Percentiles rank a stretch among this genome's conserved stretches.
phyloP scores from a whole-genome alignment of 2,888 invertebrate species.

The Tipula helvola region DNA sequence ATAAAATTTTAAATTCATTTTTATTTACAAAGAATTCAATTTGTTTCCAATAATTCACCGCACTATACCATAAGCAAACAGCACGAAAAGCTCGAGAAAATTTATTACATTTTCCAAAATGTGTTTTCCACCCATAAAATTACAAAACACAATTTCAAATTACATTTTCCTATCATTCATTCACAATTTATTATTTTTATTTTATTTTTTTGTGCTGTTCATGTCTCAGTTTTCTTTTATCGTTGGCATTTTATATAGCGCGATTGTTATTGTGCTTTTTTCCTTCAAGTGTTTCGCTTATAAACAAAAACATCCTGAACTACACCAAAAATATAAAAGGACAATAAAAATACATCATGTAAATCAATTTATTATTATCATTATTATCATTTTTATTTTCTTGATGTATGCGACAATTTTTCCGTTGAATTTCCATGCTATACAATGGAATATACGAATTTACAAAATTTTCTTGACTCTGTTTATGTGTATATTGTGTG shows the following conservation, averaged over 20 bases:
- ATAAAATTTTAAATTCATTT: neutral
- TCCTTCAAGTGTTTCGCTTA: neutral
- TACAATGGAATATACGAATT: neutral
- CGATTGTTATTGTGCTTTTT: neutral
- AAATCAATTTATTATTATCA: neutral
- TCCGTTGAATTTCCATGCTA: neutral
- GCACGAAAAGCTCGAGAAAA: neutral
- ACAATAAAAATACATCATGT: neutral
- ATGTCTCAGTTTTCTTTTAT: neutral
- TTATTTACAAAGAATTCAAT: neutral
- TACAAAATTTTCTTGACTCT: neutral
- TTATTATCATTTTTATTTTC: neutral
- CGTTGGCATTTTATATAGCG: neutral
- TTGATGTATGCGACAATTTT: neutral
- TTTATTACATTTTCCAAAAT: neutral
- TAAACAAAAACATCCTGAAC: neutral
- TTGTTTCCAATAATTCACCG: neutral
- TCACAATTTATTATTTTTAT: neutral
- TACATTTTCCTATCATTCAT: neutral
- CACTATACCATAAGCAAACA: neutral
- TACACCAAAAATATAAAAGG: neutral
- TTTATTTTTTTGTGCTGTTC: neutral
- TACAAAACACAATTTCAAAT: neutral
- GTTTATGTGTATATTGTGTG: neutral
- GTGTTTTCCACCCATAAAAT: neutral